Evolutionary conservation across 2,797 vertebrate genomes (phyloP), one percentile per base, ranked within the genome.

Genomic region (Kryptolebias ocellatus): DNA sequence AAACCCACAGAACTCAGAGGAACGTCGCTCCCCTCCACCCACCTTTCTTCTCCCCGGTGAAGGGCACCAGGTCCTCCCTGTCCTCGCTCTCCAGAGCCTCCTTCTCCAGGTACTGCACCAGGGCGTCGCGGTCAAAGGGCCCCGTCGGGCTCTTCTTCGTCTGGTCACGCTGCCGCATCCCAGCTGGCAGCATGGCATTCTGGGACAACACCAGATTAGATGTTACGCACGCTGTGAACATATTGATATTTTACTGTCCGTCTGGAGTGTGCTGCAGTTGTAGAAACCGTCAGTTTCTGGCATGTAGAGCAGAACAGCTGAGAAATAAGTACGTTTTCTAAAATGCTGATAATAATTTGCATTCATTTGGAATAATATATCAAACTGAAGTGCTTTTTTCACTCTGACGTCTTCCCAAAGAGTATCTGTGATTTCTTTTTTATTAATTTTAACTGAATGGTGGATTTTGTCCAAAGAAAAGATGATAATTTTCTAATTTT

Each of bases 1-100:
- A 18, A 53, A 11, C 3, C 0, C 29, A 2, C 37, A 8, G 18
- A 39, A 17, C 3, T 37, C 27, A 18, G 16, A 58, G 12, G n/a
- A 6, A 20, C 4, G 1, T 0, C 7, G 0, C 15, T 1, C 37
- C 0, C 15, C 16, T 15, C 2, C 37, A 0, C 14, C 16, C 39
- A 97, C 97, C 97, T 94, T 95, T 97, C 89, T 97, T 98, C 90
- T 99, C 95, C 9, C 96, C 94, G 0, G 96, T 98, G 91, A 95
- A 99, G 76, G 97, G 97, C 76, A 99, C 96, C 81, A 98, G 90
- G 86, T 99, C 97, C 0, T 97, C 95, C 4, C 94, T 87, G 71
- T 97, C 97, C 29, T 76, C 70, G 28, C 84, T 80, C 80, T 96
- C 96, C 70, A 98, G 59, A 0, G 97, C 97, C 85, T 94, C 54